Conservation (phyloP, 2,113 vertebrate species). For the Caranx ignobilis region DNA sequence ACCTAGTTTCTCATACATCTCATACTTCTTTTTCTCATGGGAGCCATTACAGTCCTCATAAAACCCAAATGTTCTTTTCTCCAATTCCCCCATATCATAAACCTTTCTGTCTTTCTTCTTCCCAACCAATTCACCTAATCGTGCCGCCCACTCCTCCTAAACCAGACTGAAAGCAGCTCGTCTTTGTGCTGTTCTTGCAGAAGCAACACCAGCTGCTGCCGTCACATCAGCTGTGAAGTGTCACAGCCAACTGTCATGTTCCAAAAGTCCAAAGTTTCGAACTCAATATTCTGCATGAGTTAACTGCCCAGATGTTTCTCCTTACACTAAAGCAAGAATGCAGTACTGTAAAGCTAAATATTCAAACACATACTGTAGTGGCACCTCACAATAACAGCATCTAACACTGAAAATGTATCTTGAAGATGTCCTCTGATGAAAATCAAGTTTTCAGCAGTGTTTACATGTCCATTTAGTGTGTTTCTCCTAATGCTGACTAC, state of each 20-base stretch:
- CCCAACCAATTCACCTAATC: background rate
- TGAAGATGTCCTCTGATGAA: too few species aligned
- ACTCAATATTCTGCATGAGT: background rate
- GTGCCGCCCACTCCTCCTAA: background rate
- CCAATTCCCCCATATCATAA: constrained; percentile 3
- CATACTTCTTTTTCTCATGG: constrained; percentile 8
- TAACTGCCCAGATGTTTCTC: background rate
- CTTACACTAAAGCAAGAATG: too few species aligned
- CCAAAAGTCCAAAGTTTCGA: background rate
- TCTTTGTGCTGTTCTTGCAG: background rate
- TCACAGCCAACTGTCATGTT: background rate
- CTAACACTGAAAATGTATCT: too few species aligned
- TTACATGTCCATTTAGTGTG: too few species aligned
- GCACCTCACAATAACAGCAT: too few species aligned
- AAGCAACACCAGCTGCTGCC: background rate
- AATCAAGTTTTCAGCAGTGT: too few species aligned
- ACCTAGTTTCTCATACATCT: background rate
- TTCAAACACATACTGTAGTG: too few species aligned
- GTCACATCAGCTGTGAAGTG: too few species aligned
- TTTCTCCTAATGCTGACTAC: too few species aligned
- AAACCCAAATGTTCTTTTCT: constrained; percentile 32
- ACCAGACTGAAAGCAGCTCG: background rate
- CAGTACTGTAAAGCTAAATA: too few species aligned
- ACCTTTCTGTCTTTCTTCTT: background rate
- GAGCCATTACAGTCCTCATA: constrained; percentile 24